Evolutionary conservation across 2,888 invertebrate species (phyloP).

Genomic region (Ennomos fuscantarius): DNA sequence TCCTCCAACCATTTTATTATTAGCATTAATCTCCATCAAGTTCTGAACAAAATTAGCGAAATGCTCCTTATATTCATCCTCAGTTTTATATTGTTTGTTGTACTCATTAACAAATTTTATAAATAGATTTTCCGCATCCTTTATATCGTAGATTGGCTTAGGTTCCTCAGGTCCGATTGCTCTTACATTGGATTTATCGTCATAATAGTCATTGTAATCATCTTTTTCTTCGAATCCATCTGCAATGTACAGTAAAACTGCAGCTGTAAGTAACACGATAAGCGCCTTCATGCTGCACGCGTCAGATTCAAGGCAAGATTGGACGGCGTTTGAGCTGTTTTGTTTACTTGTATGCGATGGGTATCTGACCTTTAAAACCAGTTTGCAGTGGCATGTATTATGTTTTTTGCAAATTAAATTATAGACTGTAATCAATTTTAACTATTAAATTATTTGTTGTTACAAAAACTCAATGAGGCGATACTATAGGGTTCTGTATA

Average conservation of each 20-base stretch:
- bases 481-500: no score
- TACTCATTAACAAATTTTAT: conserved; percentile 55
- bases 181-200: conserved; percentile 24
- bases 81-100: conserved; percentile 56
- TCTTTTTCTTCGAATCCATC: conserved; percentile 33
- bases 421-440: background rate
- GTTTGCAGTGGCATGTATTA: conserved; percentile 33
- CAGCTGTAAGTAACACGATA: conserved; percentile 31
- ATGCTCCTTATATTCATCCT: conserved; percentile 52
- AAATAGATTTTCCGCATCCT: conserved; percentile 59
- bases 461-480: no score
- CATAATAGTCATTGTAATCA: conserved; percentile 25
- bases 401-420: conserved; percentile 26
- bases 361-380: conserved; percentile 47
- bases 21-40: conserved; percentile 59
- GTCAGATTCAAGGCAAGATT: conserved; percentile 31
- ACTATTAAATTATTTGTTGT: no score
- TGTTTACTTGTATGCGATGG: conserved; percentile 33
- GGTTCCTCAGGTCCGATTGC: conserved; percentile 25
- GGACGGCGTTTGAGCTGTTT: conserved; percentile 39
- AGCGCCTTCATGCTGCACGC: conserved; percentile 48
- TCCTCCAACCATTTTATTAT: conserved; percentile 50
- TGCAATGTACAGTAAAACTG: conserved; percentile 36
- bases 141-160: conserved; percentile 54
- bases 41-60: conserved; percentile 57